Evolutionary conservation across 2,888 invertebrate species (phyloP), one percentile per base, ranked within the genome.

Genomic region (Drosophila falleni): DNA sequence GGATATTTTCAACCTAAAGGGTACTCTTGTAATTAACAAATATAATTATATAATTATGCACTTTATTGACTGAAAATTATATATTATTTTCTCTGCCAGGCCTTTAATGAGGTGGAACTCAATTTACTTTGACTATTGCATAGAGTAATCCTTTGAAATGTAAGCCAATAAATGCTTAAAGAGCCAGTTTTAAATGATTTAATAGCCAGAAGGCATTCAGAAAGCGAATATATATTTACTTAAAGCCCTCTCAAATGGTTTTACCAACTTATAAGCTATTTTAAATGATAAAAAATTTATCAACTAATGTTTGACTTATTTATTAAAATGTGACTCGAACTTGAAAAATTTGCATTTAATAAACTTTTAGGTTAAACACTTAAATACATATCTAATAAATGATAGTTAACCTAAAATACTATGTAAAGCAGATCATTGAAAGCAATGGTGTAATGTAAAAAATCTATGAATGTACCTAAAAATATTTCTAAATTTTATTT

Each of bases 1-100:
- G 1, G 0, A 0, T 0, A 23, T 41, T 41, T 16, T 1, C 6
- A 8, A 2, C 3, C 15, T 15, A 33, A 9, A 29, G 53, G 13
- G 16, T 53, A 41, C 35, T 29, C n/a, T 35, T 26, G 42, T 29
- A 53, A 53, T 44, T 42, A 51, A 41, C 41, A 50, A 50, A 33
- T 50, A 50, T 41, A 60, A 41, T 42, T 60, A 23, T 8, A 33
- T 42, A 60, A 42, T 60, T 50, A 42, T 51, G 31, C 39, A 56
- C 44, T 35, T 56, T 41, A 42, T 42, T 60, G n/a, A 9, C 33
- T 8, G 2, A 16, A 16, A 53, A 33, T 26, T 61, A 1, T 44
- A 44, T 44, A 19, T 33, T 44, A 55, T 35, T 41, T 59, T 49
- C 41, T 13, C 19, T 51, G 26, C 35, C 13, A 23, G 3, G 15